Percentiles rank a stretch among this genome's conserved stretches.
These are phyloP conservation scores for Oligia strigilis DNA, from an alignment of 2,888 invertebrate species.

Conservation along the genomic window DNA sequence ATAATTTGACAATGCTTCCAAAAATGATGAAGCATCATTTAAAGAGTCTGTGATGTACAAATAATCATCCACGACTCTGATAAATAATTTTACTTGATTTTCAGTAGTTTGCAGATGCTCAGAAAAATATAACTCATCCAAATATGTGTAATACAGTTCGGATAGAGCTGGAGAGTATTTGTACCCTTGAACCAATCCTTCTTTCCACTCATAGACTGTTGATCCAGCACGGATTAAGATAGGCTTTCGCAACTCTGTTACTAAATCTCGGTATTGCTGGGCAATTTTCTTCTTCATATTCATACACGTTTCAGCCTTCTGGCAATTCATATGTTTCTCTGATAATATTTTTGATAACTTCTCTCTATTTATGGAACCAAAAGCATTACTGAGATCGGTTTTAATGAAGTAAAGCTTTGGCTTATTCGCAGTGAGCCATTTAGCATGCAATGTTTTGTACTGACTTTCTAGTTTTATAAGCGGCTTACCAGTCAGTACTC, in stretches of 20 bases:
- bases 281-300: constrained; percentile 77
- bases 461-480: constrained; percentile 77
- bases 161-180: constrained; percentile 88
- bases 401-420: constrained; percentile 87
- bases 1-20: constrained; percentile 80
- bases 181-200: constrained; percentile 87
- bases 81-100: constrained; percentile 78
- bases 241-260: constrained; percentile 81
- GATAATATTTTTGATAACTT: constrained; percentile 80
- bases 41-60: constrained; percentile 85
- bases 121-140: constrained; percentile 81
- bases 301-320: constrained; percentile 75
- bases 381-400: constrained; percentile 87
- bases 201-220: constrained; percentile 86
- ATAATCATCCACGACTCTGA: constrained; percentile 88
- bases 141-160: constrained; percentile 84
- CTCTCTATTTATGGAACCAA: constrained; percentile 85
- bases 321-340: constrained; percentile 75
- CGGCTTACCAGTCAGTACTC: constrained; percentile 73
- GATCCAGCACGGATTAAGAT: constrained; percentile 85
- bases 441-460: constrained; percentile 73
- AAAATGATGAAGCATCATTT: constrained; percentile 80
- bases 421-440: constrained; percentile 79
- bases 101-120: constrained; percentile 70
- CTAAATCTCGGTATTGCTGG: constrained; percentile 80